A percentile compares a stretch with the other conserved stretches of the same genome.
Evolutionary conservation across 2,888 invertebrate species (phyloP).

Genomic region (Amblyjoppa proteus): DNA sequence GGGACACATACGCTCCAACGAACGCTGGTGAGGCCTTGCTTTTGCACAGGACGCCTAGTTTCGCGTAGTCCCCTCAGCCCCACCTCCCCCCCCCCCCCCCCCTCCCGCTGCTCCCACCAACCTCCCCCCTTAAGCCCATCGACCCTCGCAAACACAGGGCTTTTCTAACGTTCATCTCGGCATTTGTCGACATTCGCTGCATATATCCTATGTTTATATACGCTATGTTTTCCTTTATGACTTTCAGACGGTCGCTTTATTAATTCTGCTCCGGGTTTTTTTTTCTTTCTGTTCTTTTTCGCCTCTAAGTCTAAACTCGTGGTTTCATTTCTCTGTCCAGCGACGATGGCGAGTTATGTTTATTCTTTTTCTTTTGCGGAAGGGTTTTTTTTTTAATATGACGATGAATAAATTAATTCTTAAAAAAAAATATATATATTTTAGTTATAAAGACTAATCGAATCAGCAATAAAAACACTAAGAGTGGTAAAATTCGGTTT

Average conservation of each 20-base stretch:
- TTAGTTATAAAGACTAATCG: too few species aligned
- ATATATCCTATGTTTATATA: neutral
- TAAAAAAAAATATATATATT: neutral
- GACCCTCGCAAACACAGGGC: slow-evolving; percentile 44
- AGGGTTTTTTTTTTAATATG: neutral
- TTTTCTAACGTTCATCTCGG: slow-evolving; percentile 45
- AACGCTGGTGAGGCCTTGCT: slow-evolving; percentile 60
- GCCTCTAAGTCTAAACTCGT: neutral
- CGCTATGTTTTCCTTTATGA: slow-evolving; percentile 19
- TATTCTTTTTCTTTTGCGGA: neutral
- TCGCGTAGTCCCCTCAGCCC: slow-evolving; percentile 48
- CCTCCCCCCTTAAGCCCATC: slow-evolving; percentile 40
- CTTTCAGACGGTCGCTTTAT: slow-evolving; percentile 38
- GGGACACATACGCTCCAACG: slow-evolving; percentile 60
- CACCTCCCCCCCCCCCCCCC: neutral
- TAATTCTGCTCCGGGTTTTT: slow-evolving; percentile 13
- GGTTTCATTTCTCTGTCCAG: neutral
- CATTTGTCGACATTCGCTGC: slow-evolving; percentile 27
- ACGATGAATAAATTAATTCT: neutral
- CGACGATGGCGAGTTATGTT: neutral
- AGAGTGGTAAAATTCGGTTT: too few species aligned
- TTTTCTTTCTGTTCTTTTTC: neutral
- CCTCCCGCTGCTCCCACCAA: neutral
- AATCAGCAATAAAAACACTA: too few species aligned
- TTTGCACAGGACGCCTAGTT: slow-evolving; percentile 67